Evolutionary conservation across 1,140 invertebrate species (phyloP).

Genomic region (Adelges cooleyi): DNA sequence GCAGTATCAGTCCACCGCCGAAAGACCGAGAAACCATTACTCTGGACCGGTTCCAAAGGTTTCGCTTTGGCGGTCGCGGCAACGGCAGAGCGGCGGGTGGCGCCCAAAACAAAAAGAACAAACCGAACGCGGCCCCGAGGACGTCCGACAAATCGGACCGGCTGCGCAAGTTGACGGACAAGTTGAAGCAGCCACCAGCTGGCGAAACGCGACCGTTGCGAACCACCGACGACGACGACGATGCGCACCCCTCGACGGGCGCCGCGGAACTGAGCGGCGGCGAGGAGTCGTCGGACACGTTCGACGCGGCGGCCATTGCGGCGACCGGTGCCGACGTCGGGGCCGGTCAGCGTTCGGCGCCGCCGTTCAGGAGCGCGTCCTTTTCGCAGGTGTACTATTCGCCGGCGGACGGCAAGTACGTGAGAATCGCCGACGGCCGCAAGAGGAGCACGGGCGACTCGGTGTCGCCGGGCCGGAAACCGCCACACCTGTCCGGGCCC

Average conservation of each 20-base stretch:
- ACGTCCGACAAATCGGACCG: slow-evolving; percentile 54
- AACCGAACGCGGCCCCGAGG: slow-evolving; percentile 34
- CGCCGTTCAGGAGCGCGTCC: slow-evolving; percentile 64
- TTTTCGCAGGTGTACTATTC: slow-evolving; percentile 68
- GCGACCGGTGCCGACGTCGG: slow-evolving; percentile 46
- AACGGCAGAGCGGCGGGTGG: slow-evolving; percentile 36
- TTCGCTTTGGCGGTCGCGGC: slow-evolving; percentile 46
- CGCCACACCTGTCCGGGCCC: background rate
- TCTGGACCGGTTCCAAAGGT: slow-evolving; percentile 62
- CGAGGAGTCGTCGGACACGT: slow-evolving; percentile 36
- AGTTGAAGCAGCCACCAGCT: slow-evolving; percentile 43
- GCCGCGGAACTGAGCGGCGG: slow-evolving; percentile 31
- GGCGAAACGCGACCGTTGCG: background rate
- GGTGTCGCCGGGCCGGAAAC: background rate
- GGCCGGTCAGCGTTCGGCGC: slow-evolving; percentile 46
- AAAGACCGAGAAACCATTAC: slow-evolving; percentile 24
- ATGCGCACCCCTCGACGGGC: background rate
- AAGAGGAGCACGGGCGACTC: background rate
- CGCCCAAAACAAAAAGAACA: slow-evolving; percentile 36
- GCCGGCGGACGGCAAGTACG: slow-evolving; percentile 38
- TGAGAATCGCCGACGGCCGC: slow-evolving; percentile 29
- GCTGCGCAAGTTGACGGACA: slow-evolving; percentile 61
- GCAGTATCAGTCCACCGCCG: background rate
- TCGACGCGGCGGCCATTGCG: slow-evolving; percentile 40
- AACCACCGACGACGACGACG: background rate